Percentiles rank a stretch among this genome's conserved stretches.
phyloP scores from a whole-genome alignment of 2,797 vertebrate species.

The Scolopax rusticola region DNA sequence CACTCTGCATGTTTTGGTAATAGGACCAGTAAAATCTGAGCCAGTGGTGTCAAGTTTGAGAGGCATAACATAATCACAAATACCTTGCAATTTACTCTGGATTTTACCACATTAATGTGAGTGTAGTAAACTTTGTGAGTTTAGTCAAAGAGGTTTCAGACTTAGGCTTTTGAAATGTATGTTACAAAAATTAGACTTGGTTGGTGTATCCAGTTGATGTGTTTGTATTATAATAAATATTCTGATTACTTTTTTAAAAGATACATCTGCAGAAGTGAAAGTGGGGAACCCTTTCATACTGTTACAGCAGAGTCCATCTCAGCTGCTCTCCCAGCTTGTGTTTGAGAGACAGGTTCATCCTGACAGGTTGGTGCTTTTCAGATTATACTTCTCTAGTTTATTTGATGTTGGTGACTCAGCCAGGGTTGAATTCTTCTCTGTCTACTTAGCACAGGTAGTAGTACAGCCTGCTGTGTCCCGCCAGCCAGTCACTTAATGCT shows the following conservation, averaged over 20 bases:
- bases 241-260: slow-evolving; percentile 72
- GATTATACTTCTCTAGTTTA: not conserved
- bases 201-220: not conserved
- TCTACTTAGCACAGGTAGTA: not conserved
- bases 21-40: not conserved
- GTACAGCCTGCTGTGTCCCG: not conserved
- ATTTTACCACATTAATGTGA: not conserved
- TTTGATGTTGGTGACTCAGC: not conserved
- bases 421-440: not conserved
- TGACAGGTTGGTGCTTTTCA: slow-evolving; percentile 87
- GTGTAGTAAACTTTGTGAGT: not conserved
- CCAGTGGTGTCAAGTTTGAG: not conserved
- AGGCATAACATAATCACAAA: not conserved
- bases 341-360: slow-evolving; percentile 94
- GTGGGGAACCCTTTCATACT: slow-evolving; percentile 93
- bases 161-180: not conserved
- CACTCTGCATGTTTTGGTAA: not conserved
- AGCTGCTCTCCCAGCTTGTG: slow-evolving; percentile 91
- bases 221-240: not conserved
- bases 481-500: not conserved
- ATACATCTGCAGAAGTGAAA: slow-evolving; percentile 83
- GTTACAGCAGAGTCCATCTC: slow-evolving; percentile 89
- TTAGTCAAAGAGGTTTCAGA: not conserved
- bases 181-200: not conserved
- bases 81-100: not conserved